phyloP scores from a whole-genome alignment of 2,888 invertebrate species.

The Harpagoxenus sublaevis region DNA sequence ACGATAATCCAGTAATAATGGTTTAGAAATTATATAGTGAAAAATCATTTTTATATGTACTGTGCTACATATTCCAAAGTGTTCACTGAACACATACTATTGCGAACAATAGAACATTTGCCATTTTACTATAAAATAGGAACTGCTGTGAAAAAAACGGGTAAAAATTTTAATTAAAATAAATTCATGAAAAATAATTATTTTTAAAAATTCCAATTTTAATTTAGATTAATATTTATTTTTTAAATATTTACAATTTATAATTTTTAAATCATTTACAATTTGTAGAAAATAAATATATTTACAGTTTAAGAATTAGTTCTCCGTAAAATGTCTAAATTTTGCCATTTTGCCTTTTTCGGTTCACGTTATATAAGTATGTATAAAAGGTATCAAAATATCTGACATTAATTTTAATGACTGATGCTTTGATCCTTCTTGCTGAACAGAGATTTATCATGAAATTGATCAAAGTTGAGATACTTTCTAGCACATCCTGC shows the following conservation, averaged over 20 bases:
- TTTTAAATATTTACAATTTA: background rate
- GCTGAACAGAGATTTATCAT: background rate
- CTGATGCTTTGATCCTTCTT: background rate
- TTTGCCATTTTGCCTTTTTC: background rate
- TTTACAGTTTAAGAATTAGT: background rate
- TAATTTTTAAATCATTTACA: background rate
- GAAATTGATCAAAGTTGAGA: background rate
- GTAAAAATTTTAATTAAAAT: background rate
- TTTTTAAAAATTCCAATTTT: background rate
- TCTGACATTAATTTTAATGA: slow-evolving; percentile 8
- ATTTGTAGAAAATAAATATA: background rate
- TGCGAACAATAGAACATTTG: background rate
- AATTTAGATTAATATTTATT: background rate
- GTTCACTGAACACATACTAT: background rate
- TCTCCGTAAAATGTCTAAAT: background rate
- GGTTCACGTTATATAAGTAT: background rate
- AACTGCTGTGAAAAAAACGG: background rate
- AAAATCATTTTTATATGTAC: background rate
- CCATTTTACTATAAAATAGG: slow-evolving; percentile 2
- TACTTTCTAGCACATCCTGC: background rate
- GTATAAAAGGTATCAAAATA: background rate
- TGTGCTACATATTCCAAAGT: background rate
- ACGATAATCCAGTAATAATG: background rate
- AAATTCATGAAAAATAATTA: background rate
- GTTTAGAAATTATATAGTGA: background rate